Conservation (phyloP, 1,140 invertebrate genomes). For the Trachymyrmex cornetzi region DNA sequence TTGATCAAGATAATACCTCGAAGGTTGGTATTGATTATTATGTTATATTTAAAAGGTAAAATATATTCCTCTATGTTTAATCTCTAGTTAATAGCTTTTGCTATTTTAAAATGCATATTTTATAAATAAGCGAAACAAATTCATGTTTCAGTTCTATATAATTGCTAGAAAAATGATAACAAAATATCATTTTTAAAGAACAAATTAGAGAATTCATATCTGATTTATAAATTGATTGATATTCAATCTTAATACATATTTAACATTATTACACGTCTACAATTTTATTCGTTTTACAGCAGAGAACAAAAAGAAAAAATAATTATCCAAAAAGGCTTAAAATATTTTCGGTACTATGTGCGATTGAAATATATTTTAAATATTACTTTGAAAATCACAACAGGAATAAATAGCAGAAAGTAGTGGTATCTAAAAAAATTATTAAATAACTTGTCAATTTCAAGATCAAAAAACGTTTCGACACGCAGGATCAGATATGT, state of each 20-base stretch:
- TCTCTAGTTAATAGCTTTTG: background rate
- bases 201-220: background rate
- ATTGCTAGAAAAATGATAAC: background rate
- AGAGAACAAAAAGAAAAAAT: background rate
- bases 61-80: background rate
- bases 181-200: background rate
- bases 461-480: too few relatives aligned
- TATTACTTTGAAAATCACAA: background rate
- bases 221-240: background rate
- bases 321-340: background rate
- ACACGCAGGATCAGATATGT: too few relatives aligned
- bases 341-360: background rate
- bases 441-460: too few relatives aligned
- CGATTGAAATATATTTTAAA: conserved; percentile 2
- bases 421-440: background rate
- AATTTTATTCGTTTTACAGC: too few relatives aligned
- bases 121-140: background rate
- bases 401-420: background rate
- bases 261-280: too few relatives aligned
- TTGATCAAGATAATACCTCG: background rate
- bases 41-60: background rate
- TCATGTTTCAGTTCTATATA: background rate
- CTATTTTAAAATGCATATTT: background rate
- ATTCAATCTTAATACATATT: background rate
- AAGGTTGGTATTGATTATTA: conserved; percentile 15